phyloP scores from a whole-genome alignment of 2,888 invertebrate genomes.

The Fragum fragum region DNA sequence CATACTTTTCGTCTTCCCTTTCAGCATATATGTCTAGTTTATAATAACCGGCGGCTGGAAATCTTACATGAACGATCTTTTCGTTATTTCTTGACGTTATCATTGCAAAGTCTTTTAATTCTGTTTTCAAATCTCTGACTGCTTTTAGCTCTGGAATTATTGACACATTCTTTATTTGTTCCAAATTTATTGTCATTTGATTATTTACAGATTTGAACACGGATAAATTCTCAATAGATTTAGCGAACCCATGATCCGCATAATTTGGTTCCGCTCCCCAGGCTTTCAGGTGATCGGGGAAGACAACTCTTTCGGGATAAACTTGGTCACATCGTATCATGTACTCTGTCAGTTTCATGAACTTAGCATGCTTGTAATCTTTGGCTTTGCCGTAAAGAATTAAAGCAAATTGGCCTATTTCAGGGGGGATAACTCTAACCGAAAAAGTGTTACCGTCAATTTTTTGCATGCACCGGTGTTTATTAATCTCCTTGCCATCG shows the following conservation, averaged over 20 bases:
- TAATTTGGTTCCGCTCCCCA: slow-evolving; percentile 71
- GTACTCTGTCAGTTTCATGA: slow-evolving; percentile 61
- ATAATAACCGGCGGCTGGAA: slow-evolving; percentile 66
- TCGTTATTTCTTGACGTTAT: slow-evolving; percentile 54
- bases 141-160: slow-evolving; percentile 61
- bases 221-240: slow-evolving; percentile 58
- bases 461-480: slow-evolving; percentile 60
- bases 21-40: slow-evolving; percentile 66
- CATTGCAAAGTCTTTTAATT: slow-evolving; percentile 60
- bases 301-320: slow-evolving; percentile 39
- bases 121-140: slow-evolving; percentile 50
- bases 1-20: slow-evolving; percentile 63
- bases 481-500: slow-evolving; percentile 44
- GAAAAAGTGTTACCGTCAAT: slow-evolving; percentile 55
- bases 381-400: slow-evolving; percentile 66
- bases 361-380: slow-evolving; percentile 66
- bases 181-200: slow-evolving; percentile 57
- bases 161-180: slow-evolving; percentile 55
- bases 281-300: slow-evolving; percentile 65
- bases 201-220: slow-evolving; percentile 55
- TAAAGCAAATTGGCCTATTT: slow-evolving; percentile 62
- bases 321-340: slow-evolving; percentile 55
- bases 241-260: slow-evolving; percentile 68
- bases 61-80: slow-evolving; percentile 59
- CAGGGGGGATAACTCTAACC: slow-evolving; percentile 67